Evolutionary conservation across 1,140 invertebrate species (phyloP).

Genomic region (Drosophila kohkoa): DNA sequence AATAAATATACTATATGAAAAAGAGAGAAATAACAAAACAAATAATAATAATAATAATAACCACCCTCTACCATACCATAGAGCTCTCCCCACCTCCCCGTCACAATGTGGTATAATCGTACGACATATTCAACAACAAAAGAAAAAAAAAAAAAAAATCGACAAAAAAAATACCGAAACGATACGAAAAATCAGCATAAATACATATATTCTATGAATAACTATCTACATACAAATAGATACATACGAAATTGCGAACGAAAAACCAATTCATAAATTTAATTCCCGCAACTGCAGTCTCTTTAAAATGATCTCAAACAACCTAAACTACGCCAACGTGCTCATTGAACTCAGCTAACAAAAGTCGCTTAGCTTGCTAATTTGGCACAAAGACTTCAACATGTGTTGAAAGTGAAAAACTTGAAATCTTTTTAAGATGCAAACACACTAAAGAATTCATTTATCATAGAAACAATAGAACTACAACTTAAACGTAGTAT

Average conservation of each 20-base stretch:
- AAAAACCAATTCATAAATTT: too few relatives aligned
- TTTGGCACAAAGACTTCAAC: neutral
- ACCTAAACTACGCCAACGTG: neutral
- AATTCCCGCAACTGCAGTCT: too few relatives aligned
- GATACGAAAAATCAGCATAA: constrained; percentile 4
- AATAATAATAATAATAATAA: constrained; percentile 14
- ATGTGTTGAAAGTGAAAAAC: neutral
- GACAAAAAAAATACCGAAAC: neutral
- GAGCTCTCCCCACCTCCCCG: constrained; percentile 13
- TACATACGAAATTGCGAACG: neutral
- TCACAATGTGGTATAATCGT: constrained; percentile 9
- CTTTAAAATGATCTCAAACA: too few relatives aligned
- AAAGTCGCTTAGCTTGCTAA: neutral
- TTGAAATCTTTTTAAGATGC: neutral
- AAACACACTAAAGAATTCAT: too few relatives aligned
- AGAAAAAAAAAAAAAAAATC: neutral
- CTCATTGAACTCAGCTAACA: neutral
- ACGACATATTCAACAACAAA: neutral
- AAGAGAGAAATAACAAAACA: neutral
- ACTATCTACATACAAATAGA: constrained; percentile 1
- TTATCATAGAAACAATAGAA: too few relatives aligned
- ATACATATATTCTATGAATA: constrained; percentile 3
- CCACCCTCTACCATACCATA: constrained; percentile 12
- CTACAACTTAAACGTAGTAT: too few relatives aligned
- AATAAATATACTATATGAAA: too few relatives aligned